Conservation (phyloP, 1,140 invertebrate genomes). For the Drosophila bipectinata region DNA sequence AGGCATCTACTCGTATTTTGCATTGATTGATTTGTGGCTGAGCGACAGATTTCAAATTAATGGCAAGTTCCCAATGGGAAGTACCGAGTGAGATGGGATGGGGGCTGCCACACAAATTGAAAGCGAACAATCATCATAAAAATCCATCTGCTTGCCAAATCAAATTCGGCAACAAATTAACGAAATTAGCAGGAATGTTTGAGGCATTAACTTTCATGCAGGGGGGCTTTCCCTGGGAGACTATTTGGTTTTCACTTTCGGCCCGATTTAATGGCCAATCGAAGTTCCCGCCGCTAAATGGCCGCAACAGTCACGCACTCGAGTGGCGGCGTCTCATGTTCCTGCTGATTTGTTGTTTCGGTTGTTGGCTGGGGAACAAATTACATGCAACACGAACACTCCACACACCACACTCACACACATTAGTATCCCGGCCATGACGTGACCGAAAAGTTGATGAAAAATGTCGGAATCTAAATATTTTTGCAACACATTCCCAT, state of each 20-base stretch:
- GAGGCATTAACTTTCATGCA: background rate
- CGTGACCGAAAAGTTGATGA: constrained; percentile 58
- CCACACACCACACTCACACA: constrained; percentile 13
- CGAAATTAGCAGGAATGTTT: constrained; percentile 42
- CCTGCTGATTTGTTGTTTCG: constrained; percentile 31
- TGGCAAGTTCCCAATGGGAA: constrained; percentile 5
- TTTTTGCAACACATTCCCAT: constrained; percentile 33
- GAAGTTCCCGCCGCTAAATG: constrained; percentile 27
- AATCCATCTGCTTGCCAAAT: constrained; percentile 38
- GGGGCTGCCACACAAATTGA: constrained; percentile 9
- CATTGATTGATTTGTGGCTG: constrained; percentile 57
- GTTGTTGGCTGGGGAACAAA: constrained; percentile 25
- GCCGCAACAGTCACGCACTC: constrained; percentile 43
- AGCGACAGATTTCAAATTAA: constrained; percentile 45
- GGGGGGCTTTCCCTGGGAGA: background rate
- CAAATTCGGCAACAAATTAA: constrained; percentile 35
- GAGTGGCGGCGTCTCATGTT: constrained; percentile 8
- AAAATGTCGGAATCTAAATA: constrained; percentile 60
- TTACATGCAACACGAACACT: constrained; percentile 17
- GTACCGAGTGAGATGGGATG: background rate
- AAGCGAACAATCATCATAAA: constrained; percentile 34
- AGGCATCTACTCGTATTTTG: constrained; percentile 17
- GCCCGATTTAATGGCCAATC: constrained; percentile 34
- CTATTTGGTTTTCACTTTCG: background rate
- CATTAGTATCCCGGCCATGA: constrained; percentile 5